Conservation (phyloP, 2,113 vertebrate species). For the Clarias magur region DNA sequence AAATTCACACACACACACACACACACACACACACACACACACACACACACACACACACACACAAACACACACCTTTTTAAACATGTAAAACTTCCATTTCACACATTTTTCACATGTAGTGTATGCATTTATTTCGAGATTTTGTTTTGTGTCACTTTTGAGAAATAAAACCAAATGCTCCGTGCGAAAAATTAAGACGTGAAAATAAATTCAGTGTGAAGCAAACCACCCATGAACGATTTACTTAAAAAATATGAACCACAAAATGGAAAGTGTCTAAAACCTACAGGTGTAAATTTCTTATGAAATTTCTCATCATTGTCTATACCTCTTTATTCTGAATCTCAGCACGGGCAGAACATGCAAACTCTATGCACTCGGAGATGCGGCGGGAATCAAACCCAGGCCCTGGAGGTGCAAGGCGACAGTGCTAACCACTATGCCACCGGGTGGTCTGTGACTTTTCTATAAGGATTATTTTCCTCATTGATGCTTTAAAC, state of each 20-base stretch:
- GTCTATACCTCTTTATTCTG: too few species aligned
- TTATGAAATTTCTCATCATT: too few species aligned
- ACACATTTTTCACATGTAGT: background rate
- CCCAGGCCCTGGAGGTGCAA: too few species aligned
- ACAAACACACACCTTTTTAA: too few species aligned
- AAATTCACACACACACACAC: too few species aligned
- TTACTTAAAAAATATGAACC: background rate
- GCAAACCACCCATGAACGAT: background rate
- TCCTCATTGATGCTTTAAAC: background rate
- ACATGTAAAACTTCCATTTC: background rate
- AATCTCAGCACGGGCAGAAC: too few species aligned
- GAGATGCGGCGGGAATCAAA: too few species aligned
- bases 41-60: too few species aligned
- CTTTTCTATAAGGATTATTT: background rate
- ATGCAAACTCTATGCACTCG: too few species aligned
- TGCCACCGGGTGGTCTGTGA: background rate
- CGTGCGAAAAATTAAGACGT: background rate
- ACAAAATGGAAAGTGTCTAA: background rate
- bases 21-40: too few species aligned
- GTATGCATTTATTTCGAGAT: background rate
- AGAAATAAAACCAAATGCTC: background rate
- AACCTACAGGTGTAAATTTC: background rate
- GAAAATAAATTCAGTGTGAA: background rate
- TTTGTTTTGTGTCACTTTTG: background rate
- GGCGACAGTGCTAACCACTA: too few species aligned